Base-by-base conservation (phyloP, 2,113 vertebrate genomes). In the Myotis davidii region DNA sequence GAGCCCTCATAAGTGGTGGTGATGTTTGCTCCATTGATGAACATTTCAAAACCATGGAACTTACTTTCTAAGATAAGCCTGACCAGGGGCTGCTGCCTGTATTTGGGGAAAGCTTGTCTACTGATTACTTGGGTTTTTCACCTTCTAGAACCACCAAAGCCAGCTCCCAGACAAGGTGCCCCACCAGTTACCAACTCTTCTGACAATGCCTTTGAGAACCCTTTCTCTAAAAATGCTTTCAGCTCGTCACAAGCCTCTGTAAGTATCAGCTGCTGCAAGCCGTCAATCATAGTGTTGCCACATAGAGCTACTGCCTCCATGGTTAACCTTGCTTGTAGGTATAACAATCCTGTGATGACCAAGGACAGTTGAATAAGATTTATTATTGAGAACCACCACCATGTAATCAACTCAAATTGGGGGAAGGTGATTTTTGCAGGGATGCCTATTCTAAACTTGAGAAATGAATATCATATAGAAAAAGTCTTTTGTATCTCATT, bases 181-280 rank as follows among this genome's bases (percentile, higher is more conserved):
- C 82, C 89, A 8, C 69, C 96, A 42, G 48, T 92, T 92, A 92
- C 97, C 48, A 97, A 97, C 69, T 91, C 97, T 54, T 78, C 85
- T 96, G 98, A 98, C 11, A 95, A 77, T 81, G 96, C 98, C 16
- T 99, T 99, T 97, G 99, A 99, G 97, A 98, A 99, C 59, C 98
- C 98, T 42, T 99, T 99, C 97, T 98, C 98, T 96, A 96, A 96
- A 67, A 98, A 97, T 74, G 69, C 95, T n/a, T 99, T 99, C 83
- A 98, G 95, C 94, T 95, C 95, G 4, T 96, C 98, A 78, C 96
- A 98, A 96, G 87, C 96, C 64, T 91, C 97, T 96, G 99, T 99
- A 99, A 97, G 98, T 98, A 95, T 54, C 18, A 9, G 12, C 42
- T 83, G 20, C 45, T 39, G 25, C 76, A 52, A 88, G 23, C 59